Conservation (phyloP, 1,140 invertebrate genomes). For the Pseudoatta argentina region DNA sequence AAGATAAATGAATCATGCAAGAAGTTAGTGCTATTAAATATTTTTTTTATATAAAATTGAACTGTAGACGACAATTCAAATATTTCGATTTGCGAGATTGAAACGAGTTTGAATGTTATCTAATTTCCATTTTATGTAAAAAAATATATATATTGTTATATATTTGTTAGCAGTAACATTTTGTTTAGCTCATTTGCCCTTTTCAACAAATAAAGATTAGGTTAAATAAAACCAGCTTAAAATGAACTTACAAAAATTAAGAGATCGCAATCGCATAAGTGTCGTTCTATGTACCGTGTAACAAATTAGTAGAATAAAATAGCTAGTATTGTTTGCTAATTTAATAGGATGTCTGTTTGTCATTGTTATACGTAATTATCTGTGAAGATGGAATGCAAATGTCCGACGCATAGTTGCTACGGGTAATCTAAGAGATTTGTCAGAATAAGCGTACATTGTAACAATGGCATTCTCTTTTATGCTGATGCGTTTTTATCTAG, state of each 20-base stretch:
- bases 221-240: not conserved
- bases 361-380: constrained; percentile 30
- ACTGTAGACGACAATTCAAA: too few species aligned
- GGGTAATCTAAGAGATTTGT: constrained; percentile 25
- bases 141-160: too few species aligned
- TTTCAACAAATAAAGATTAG: not conserved
- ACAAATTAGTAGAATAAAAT: constrained; percentile 19
- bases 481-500: constrained; percentile 22
- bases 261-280: not conserved
- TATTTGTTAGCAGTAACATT: too few species aligned
- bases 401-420: not conserved
- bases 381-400: constrained; percentile 37
- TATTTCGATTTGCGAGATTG: too few species aligned
- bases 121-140: too few species aligned
- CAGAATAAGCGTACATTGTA: not conserved
- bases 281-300: not conserved
- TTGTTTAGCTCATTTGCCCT: too few species aligned
- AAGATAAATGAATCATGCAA: too few species aligned
- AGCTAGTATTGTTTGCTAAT: constrained; percentile 33
- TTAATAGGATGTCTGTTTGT: not conserved
- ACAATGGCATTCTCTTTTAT: constrained; percentile 27
- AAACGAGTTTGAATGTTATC: too few species aligned
- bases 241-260: not conserved
- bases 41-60: too few species aligned
- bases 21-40: too few species aligned